A percentile compares a stretch with the other conserved stretches of the same genome.
These are phyloP conservation scores for Adelosebastes latens DNA, from an alignment of 2,797 vertebrate species.

Conservation along the genomic window DNA sequence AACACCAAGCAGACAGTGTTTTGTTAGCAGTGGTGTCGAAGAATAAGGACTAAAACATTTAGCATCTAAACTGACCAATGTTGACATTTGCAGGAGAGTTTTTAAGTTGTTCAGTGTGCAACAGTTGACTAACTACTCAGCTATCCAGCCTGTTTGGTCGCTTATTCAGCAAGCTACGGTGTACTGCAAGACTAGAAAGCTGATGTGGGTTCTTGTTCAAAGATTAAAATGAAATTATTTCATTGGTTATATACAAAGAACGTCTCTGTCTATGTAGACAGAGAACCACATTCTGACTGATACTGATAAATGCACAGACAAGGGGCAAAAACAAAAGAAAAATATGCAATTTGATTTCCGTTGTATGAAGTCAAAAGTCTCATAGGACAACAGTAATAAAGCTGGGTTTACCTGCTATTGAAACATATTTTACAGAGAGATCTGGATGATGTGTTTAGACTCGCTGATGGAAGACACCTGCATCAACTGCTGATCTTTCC, in stretches of 20 bases:
- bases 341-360: neutral
- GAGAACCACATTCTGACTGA: neutral
- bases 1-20: too few species aligned
- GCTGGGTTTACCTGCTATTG: neutral
- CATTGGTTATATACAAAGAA: neutral
- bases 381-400: neutral
- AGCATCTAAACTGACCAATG: neutral
- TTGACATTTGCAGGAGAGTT: neutral
- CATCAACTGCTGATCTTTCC: neutral
- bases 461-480: neutral
- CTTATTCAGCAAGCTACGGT: neutral
- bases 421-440: too few species aligned
- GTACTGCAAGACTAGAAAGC: too few species aligned
- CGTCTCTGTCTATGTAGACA: neutral
- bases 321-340: neutral
- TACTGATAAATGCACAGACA: too few species aligned
- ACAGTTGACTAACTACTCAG: neutral
- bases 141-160: neutral
- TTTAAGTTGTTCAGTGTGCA: neutral
- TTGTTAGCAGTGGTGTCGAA: neutral
- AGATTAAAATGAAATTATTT: neutral
- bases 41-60: neutral
- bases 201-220: accelerated
- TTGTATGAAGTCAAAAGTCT: neutral
- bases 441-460: too few species aligned